These are phyloP conservation scores for Musca domestica DNA, from an alignment of 1,140 invertebrate species.

Conservation along the genomic window DNA sequence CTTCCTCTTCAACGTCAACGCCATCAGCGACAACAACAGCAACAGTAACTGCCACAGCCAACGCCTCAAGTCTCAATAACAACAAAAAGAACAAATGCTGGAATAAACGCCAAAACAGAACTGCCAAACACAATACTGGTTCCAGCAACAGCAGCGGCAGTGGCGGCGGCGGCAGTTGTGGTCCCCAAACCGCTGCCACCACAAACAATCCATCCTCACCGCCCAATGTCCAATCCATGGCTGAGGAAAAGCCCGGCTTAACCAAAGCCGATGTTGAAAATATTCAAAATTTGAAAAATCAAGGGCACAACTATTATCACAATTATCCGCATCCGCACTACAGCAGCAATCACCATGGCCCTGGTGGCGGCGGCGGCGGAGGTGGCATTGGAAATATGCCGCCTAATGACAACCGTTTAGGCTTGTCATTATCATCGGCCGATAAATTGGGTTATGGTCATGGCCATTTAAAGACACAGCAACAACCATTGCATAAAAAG, in stretches of 20 bases:
- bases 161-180: constrained; percentile 19
- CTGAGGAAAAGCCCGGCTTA: constrained; percentile 15
- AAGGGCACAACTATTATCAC: constrained; percentile 28
- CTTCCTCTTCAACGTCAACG: neutral
- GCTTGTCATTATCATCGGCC: neutral
- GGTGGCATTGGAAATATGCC: constrained; percentile 30
- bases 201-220: neutral
- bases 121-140: constrained; percentile 24
- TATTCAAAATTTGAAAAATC: constrained; percentile 51
- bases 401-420: constrained; percentile 10
- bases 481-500: constrained; percentile 46
- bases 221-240: neutral
- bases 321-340: neutral
- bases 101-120: constrained; percentile 43
- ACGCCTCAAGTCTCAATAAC: constrained; percentile 26
- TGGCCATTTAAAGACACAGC: constrained; percentile 36
- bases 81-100: constrained; percentile 43
- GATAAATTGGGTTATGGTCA: constrained; percentile 37
- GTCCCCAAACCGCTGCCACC: neutral
- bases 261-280: constrained; percentile 51
- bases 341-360: constrained; percentile 10
- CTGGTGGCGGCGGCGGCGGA: constrained; percentile 16
- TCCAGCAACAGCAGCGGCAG: constrained; percentile 24
- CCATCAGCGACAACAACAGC: neutral
- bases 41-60: constrained; percentile 15